Evolutionary conservation across 2,797 vertebrate species (phyloP), one percentile per base, ranked within the genome.

Genomic region (Chrysocyon brachyurus): DNA sequence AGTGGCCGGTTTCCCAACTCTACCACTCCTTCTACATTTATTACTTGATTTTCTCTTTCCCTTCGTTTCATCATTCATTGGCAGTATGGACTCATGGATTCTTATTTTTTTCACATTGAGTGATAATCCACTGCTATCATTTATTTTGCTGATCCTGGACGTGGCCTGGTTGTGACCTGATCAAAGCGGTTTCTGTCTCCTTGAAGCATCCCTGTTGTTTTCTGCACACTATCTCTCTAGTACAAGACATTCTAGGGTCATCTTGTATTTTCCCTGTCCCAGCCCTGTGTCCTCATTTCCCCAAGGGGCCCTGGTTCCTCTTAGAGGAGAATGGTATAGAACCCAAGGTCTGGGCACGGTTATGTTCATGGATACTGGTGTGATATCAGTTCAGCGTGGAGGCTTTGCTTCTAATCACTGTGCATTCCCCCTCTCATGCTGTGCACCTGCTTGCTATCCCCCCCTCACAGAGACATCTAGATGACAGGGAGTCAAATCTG

Each of bases 1-100:
- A 2, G 31, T 8, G 17, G 2, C 12, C 12, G 15, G 5, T n/a
- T 2, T 7, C n/a, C 54, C 22, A n/a, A 7, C 31, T 33, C 49
- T 4, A 1, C 22, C 84, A 72, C 21, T 75, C 78, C 24, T 70
- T 52, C 78, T 36, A 33, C 17, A 14, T 5, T 12, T 63, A 10
- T 52, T 54, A n/a, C 28, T n/a, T 12, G 8, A 6, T 57, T 75
- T 89, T 59, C 57, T 61, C 31, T 28, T 12, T 1, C 6, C 46
- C 12, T 17, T 17, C 3, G 11, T 52, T 61, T 75, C 31, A 36
- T 56, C 31, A 33, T n/a, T 61, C 52, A 61, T 66, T 54, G 59
- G 19, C 59, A 84, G 19, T 28, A 40, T 16, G 15, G 19, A 33
- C 21, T 63, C 12, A 6, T 0, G 0, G 31, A 66, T 15, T 59